Conservation (phyloP, 2,113 vertebrate species). For the Aspiorhynchus laticeps region DNA sequence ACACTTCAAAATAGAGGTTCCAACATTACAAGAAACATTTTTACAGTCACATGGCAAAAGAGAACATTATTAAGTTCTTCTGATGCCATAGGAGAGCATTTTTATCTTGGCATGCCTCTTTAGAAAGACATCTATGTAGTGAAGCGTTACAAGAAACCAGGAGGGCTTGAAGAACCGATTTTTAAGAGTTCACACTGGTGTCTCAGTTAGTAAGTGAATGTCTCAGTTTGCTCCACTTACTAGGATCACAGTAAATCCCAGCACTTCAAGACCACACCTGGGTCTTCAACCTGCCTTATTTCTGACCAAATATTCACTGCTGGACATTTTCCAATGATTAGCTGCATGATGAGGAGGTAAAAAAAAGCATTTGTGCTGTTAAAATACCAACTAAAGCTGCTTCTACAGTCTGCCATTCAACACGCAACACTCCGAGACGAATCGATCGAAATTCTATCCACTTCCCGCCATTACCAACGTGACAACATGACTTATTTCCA, state of each 20-base stretch:
- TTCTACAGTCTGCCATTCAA: not conserved
- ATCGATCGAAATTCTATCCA: not conserved
- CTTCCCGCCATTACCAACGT: conserved; percentile 14
- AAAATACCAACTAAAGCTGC: conserved; percentile 2
- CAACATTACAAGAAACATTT: not conserved
- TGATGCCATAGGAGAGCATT: not conserved
- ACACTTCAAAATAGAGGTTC: not conserved
- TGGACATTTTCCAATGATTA: conserved; percentile 16
- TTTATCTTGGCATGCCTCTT: not conserved
- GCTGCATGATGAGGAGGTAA: not conserved
- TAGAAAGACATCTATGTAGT: not conserved
- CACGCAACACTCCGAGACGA: not conserved
- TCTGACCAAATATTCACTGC: not conserved
- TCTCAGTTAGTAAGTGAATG: not conserved
- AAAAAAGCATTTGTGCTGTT: not conserved
- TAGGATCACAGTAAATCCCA: not conserved
- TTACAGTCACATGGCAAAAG: not conserved
- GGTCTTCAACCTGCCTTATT: not conserved
- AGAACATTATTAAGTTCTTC: not conserved
- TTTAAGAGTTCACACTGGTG: conserved; percentile 2
- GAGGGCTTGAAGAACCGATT: not conserved
- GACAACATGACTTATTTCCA: conserved; percentile 13
- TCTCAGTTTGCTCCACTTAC: not conserved
- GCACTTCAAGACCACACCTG: not conserved
- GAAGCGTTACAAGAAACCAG: not conserved